phyloP scores from a whole-genome alignment of 2,888 invertebrate species.

The Isoperla grammatica region DNA sequence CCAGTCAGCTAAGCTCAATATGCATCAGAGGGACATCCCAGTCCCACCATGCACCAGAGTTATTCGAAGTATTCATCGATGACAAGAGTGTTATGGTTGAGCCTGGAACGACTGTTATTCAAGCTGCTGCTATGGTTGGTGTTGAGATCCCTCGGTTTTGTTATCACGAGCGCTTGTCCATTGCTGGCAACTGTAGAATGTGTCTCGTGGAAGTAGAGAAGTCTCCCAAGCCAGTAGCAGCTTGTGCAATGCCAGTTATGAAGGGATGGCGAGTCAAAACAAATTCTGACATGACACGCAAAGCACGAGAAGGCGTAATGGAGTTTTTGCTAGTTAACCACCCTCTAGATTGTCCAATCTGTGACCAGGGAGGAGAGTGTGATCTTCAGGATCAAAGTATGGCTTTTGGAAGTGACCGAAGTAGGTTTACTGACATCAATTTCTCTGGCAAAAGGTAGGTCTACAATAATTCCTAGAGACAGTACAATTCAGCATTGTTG shows the following conservation, averaged over 20 bases:
- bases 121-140: constrained; percentile 93
- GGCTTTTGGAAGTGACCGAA: constrained; percentile 95
- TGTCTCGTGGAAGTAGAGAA: constrained; percentile 99
- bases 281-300: constrained; percentile 86
- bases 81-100: constrained; percentile 90
- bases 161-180: constrained; percentile 96
- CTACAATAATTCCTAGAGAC: no score
- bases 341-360: constrained; percentile 98
- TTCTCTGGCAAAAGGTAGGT: constrained; percentile 83
- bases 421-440: constrained; percentile 88
- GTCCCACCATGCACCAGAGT: constrained; percentile 61
- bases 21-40: constrained; percentile 33
- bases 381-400: constrained; percentile 98
- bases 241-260: constrained; percentile 99
- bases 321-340: constrained; percentile 98
- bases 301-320: constrained; percentile 89
- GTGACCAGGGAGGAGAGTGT: constrained; percentile 95
- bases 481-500: no score
- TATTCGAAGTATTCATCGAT: constrained; percentile 95
- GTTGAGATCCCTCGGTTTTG: constrained; percentile 99
- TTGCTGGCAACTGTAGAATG: constrained; percentile 99
- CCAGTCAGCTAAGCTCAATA: constrained; percentile 22
- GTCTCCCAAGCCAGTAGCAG: constrained; percentile 95
- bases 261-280: constrained; percentile 99
- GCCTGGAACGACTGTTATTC: constrained; percentile 88